Base-by-base conservation (phyloP, 2,797 vertebrate genomes). In the Bradypodion ventrale region DNA sequence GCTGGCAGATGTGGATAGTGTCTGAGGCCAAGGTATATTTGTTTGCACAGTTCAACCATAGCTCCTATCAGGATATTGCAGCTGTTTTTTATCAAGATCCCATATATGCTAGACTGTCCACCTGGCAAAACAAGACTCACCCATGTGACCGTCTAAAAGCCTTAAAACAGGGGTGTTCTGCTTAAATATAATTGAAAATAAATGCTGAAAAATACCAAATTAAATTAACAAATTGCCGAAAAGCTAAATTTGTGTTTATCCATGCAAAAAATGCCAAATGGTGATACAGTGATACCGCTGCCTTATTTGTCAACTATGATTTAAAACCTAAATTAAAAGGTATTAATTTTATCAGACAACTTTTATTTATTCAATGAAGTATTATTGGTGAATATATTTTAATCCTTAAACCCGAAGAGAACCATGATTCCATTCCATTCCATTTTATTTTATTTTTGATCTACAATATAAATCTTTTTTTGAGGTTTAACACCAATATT, bases 121-220 rank as follows among this genome's bases (percentile, higher is more conserved):
- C 97, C 98, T 99, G 98, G 96, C 96, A 97, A 98, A 99, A 99
- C 97, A 98, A 96, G 95, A 97, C 95, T 95, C 95, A 90, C 89
- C 86, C 87, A 91, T 87, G 87, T 96, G 96, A 97, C 96, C 95
- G 74, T 89, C 89, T 93, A 93, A 96, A 97, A 95, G 95, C 90
- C 93, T 96, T 95, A 95, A 95, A n/a, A 94, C 86, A 88, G 12
- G 77, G 83, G 65, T 90, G 82, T 91, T 89, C 83, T 90, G 90
- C 88, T 91, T 75, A 91, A 93, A 87, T 66, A 91, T 90, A 83
- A 87, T 83, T 92, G 87, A 85, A 92, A 91, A 85, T 82, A 90
- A 81, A 92, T 90, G 85, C 85, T 85, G 74, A 90, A 91, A n/a
- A 92, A 90, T 75, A 66, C 37, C 82, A 94, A 92, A 94, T 92